Percentiles rank a stretch among this genome's conserved stretches.
Evolutionary conservation across 2,113 vertebrate genomes (phyloP).

Genomic region (Ameiurus melas): DNA sequence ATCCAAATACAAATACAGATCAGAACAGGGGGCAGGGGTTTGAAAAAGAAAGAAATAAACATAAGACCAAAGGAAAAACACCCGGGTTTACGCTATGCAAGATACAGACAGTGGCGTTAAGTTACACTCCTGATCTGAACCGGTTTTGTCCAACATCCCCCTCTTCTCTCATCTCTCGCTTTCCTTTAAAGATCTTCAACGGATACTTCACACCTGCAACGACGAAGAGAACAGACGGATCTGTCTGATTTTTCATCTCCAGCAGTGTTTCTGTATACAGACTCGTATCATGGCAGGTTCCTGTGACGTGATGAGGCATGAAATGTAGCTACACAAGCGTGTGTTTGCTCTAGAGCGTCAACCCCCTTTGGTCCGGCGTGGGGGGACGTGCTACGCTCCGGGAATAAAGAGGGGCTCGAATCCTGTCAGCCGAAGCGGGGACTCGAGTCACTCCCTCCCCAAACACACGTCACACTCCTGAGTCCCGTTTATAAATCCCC

Average conservation of each 20-base stretch:
- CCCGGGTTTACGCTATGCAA: neutral
- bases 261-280: neutral
- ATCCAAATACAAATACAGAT: too few relatives aligned
- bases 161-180: neutral
- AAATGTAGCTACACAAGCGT: neutral
- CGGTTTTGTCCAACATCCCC: neutral
- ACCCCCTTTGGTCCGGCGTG: conserved; percentile 14
- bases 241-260: neutral
- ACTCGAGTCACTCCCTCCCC: conserved; percentile 29
- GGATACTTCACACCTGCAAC: neutral
- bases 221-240: neutral
- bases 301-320: conserved; percentile 14
- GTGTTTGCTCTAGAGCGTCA: neutral
- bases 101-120: neutral
- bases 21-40: too few relatives aligned
- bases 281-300: neutral
- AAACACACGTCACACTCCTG: conserved; percentile 8
- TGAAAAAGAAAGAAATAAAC: neutral
- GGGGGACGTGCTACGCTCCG: conserved; percentile 27
- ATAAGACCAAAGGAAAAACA: neutral
- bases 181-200: neutral
- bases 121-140: neutral
- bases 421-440: conserved; percentile 22
- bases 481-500: neutral
- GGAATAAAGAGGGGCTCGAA: neutral